These are phyloP conservation scores for Leptopterna dolabrata DNA, from an alignment of 2,888 invertebrate species.

Conservation along the genomic window DNA sequence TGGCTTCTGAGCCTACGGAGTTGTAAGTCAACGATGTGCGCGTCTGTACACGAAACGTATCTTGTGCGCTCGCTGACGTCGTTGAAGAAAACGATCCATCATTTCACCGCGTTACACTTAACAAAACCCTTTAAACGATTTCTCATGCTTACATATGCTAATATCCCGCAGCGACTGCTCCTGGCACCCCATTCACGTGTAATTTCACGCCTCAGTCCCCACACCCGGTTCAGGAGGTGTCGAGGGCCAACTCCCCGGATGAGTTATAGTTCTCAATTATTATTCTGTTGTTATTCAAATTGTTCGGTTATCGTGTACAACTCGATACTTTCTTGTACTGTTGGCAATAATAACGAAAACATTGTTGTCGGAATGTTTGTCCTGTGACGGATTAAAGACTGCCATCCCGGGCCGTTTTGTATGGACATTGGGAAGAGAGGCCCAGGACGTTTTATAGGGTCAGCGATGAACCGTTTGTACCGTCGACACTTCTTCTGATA, in stretches of 20 bases:
- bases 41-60: too few relatives aligned
- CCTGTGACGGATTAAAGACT: too few relatives aligned
- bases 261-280: not conserved
- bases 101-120: not conserved
- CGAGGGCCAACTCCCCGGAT: not conserved
- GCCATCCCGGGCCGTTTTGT: too few relatives aligned
- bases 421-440: too few relatives aligned
- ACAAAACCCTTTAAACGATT: not conserved
- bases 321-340: not conserved
- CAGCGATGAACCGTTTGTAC: too few relatives aligned
- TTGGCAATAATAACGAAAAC: not conserved
- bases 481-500: too few relatives aligned
- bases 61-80: too few relatives aligned
- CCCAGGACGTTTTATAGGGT: too few relatives aligned
- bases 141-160: conserved; percentile 22
- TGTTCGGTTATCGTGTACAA: not conserved
- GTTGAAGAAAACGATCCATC: not conserved
- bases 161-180: conserved; percentile 4
- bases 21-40: too few relatives aligned
- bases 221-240: not conserved
- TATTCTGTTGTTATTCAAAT: not conserved
- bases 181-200: not conserved
- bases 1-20: too few relatives aligned
- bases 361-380: too few relatives aligned
- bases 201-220: not conserved